Base-by-base conservation (phyloP, 2,888 invertebrate genomes). In the Formica aserva region DNA sequence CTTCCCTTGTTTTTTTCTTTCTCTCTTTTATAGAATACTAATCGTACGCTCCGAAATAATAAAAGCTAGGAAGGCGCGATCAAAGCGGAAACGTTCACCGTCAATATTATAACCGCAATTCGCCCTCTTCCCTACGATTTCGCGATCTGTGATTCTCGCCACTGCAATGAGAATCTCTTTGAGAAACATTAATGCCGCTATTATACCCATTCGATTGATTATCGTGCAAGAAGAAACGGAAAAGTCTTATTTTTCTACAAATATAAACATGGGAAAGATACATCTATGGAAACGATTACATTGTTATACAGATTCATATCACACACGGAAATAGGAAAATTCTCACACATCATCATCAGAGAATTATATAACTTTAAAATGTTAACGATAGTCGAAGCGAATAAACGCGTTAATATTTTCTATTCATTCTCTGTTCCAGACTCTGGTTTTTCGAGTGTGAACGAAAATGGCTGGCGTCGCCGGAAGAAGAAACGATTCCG, bases 401-500 rank as follows among this genome's bases (percentile, higher is more conserved):
- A 71, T 41, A 60, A 69, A 71, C 15, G 71, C 78, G 71, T 71
- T 71, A 71, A 71, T 57, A 60, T 60, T 60, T 72, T 26, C 71
- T 22, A 41, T 26, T 26, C 29, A 55, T 71, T 71, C 32, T 60
- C 69, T 15, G 5, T 41, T 29, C 22, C n/a, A 8, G 8, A 52
- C 32, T n/a, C 18, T 5, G 60, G 22, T 35, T 60, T 78, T 26
- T 22, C 72, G 45, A n/a, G 52, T 38, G 5, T 13, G 62, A 32
- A 18, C 62, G 71, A 86, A 86, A 85, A 86, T 85, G 86, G 71
- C 84, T 62, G 29, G 85, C 67, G 29, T 85, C 86, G 78, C 65
- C 78, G 35, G 6, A 45, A 57, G 78, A 66, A 76, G 88, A 85
- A 89, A 90, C 89, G 90, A 91, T 92, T 92, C 88, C 89, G 87